A percentile compares a stretch with the other conserved stretches of the same genome.
phyloP scores from a whole-genome alignment of 2,113 vertebrate species.

The Opisthocomus hoazin region DNA sequence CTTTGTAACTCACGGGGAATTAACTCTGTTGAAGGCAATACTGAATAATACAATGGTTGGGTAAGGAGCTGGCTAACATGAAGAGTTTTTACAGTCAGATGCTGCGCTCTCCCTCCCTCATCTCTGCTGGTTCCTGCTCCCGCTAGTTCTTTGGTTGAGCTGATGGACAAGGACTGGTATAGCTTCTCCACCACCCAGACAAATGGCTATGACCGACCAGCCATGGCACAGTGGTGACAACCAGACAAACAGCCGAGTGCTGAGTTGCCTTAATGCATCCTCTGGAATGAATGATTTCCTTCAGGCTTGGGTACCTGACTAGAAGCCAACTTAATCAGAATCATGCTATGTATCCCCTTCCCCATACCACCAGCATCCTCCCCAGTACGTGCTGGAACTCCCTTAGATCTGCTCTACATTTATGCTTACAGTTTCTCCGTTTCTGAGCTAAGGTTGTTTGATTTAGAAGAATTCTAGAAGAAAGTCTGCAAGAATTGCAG shows the following conservation, averaged over 20 bases:
- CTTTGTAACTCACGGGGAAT: background rate
- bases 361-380: background rate
- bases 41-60: background rate
- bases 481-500: background rate
- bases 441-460: background rate
- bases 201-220: background rate
- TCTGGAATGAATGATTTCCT: background rate
- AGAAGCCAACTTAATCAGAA: background rate
- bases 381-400: background rate
- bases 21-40: background rate
- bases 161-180: background rate
- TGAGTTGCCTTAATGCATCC: background rate
- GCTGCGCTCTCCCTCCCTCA: too few species aligned
- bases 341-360: background rate
- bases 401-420: background rate
- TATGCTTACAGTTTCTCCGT: background rate
- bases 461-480: background rate
- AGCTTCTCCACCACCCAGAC: background rate
- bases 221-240: background rate
- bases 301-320: background rate
- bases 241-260: background rate
- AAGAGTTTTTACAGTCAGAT: background rate
- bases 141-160: background rate
- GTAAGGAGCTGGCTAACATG: background rate
- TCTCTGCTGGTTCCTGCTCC: background rate